Percentiles rank a stretch among this genome's conserved stretches.
Evolutionary conservation across 2,888 invertebrate species (phyloP).

Genomic region (Limnephilus lunatus): DNA sequence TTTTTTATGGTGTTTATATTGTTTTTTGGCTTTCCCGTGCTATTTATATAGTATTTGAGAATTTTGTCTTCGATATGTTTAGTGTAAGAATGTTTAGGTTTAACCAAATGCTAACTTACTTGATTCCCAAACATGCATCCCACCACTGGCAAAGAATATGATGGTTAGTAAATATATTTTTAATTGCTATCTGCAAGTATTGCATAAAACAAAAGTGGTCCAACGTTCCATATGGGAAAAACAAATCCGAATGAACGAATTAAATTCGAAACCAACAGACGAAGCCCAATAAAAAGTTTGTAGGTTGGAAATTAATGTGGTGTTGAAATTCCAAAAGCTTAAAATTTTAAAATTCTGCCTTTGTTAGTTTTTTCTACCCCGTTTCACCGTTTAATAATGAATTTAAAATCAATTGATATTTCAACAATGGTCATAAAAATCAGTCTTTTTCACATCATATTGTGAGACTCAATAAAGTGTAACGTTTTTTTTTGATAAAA

Average conservation of each 20-base stretch:
- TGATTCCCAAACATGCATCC: too few relatives aligned
- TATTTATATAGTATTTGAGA: too few relatives aligned
- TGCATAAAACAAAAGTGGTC: background rate
- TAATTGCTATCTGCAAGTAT: background rate
- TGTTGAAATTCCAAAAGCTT: background rate
- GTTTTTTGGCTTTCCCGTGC: too few relatives aligned
- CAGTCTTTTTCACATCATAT: background rate
- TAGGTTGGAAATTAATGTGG: background rate
- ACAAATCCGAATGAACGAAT: background rate
- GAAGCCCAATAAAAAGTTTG: background rate
- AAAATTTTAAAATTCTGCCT: background rate
- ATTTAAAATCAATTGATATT: background rate
- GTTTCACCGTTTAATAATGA: background rate
- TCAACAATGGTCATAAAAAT: background rate
- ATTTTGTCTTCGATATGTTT: too few relatives aligned
- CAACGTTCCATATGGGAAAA: background rate
- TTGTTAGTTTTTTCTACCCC: background rate
- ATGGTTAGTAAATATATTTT: background rate
- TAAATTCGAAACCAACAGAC: background rate
- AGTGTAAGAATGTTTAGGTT: too few relatives aligned
- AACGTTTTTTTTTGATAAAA: background rate
- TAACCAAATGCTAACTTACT: too few relatives aligned
- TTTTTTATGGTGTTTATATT: too few relatives aligned
- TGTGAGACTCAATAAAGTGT: background rate
- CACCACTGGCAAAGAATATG: background rate